Base-by-base conservation (phyloP, 2,797 vertebrate species). In the Apodemus agrarius region DNA sequence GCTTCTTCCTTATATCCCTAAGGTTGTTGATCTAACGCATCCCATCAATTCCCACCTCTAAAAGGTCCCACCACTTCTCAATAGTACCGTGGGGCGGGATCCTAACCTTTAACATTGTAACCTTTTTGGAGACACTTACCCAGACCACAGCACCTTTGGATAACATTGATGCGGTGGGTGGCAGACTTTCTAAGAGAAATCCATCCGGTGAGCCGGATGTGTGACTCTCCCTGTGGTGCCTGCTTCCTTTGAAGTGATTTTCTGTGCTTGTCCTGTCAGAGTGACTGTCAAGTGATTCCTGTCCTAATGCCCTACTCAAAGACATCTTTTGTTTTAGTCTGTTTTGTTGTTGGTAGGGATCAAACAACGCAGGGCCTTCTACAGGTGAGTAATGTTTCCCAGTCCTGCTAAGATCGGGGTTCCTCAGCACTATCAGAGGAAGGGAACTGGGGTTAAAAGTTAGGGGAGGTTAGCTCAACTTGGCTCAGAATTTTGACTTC, bases 201-300 rank as follows among this genome's bases (percentile, higher is more conserved):
- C 24, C 29, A 24, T 80, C 93, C 37, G 82, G 65, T 85, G 89
- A 92, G 6, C n/a, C 79, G 84, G 26, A 84, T 46, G 65, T 26
- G 84, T 93, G 65, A 80, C 37, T 95, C 95, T 89, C 40, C 31
- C 86, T 91, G 89, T 89, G 67, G 29, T 63, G 10, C 72, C 83
- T 87, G 86, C 4, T n/a, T 65, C 82, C 61, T 95, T 95, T 93
- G 78, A 95, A 88, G 76, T 89, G 61, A 49, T 24, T 76, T 96
- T 96, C 61, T 85, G 0, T 91, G 67, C 21, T 1, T 69, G 93
- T 65, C 24, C 63, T 72, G 69, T 21, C 69, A 21, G 37, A 84
- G n/a, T 89, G 93, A 79, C 72, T 76, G 69, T 69, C 26, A 7
- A n/a, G 14, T 21, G 65, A 59, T 59, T 80, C 24, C 75, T 78